phyloP scores from a whole-genome alignment of 2,113 vertebrate genomes.

The Passer montanus region DNA sequence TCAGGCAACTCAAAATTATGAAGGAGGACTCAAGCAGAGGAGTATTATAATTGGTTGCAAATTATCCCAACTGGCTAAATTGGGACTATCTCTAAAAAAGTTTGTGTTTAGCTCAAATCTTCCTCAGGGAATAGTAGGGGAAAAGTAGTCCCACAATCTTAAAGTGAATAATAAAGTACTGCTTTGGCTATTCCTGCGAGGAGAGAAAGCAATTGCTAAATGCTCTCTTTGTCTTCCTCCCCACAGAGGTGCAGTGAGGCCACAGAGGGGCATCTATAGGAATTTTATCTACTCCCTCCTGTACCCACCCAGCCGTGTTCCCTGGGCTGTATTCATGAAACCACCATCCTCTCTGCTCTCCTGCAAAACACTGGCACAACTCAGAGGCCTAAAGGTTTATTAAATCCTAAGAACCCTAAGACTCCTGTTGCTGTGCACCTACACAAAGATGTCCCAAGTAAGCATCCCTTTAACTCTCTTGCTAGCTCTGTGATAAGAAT shows the following conservation, averaged over 20 bases:
- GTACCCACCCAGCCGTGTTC: background rate
- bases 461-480: background rate
- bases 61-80: background rate
- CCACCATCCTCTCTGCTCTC: background rate
- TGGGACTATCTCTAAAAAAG: background rate
- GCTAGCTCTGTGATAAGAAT: background rate
- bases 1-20: background rate
- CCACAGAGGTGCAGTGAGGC: background rate
- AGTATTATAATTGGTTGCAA: background rate
- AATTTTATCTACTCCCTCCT: background rate
- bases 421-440: background rate
- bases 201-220: background rate
- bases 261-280: accelerated
- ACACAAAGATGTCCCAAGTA: background rate
- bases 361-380: background rate
- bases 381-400: background rate
- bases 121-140: background rate
- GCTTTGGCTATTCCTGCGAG: background rate
- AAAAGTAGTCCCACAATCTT: accelerated
- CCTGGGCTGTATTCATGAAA: background rate
- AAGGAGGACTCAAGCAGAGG: background rate
- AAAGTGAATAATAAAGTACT: background rate
- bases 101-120: background rate
- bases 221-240: background rate
- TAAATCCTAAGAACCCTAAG: background rate